Evolutionary conservation across 2,888 invertebrate species (phyloP).

Genomic region (Heteromurus nitidus): DNA sequence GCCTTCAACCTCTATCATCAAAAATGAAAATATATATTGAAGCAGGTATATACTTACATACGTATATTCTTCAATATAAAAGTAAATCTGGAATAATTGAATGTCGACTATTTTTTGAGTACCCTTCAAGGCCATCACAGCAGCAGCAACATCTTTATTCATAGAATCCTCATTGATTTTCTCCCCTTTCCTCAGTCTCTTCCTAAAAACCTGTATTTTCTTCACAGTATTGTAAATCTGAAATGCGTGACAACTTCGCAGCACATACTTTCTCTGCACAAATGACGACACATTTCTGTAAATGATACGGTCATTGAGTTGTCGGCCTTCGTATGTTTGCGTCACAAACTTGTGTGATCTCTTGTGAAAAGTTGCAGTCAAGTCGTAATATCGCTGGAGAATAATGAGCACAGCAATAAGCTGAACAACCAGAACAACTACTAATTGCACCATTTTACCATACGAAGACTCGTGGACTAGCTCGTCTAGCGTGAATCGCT

Average conservation of each 20-base stretch:
- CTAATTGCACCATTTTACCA: constrained; percentile 2
- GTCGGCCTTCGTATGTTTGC: constrained; percentile 48
- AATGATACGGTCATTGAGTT: constrained; percentile 65
- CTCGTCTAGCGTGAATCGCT: constrained; percentile 18
- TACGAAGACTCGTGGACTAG: neutral
- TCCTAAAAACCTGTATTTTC: constrained; percentile 39
- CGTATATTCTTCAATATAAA: neutral
- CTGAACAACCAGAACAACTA: neutral
- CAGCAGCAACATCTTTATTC: constrained; percentile 19
- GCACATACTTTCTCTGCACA: constrained; percentile 62
- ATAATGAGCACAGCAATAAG: constrained; percentile 41
- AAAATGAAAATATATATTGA: too few species aligned
- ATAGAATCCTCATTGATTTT: constrained; percentile 10
- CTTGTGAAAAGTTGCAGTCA: constrained; percentile 33
- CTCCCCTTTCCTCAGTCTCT: constrained; percentile 33
- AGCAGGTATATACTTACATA: neutral
- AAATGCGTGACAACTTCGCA: constrained; percentile 57
- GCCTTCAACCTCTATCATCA: constrained; percentile 31
- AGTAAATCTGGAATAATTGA: neutral
- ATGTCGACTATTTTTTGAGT: neutral
- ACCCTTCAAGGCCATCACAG: constrained; percentile 42
- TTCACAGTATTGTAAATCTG: constrained; percentile 61
- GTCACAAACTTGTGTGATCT: constrained; percentile 49
- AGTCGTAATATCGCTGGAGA: constrained; percentile 63
- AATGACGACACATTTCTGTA: constrained; percentile 62